phyloP scores from a whole-genome alignment of 2,797 vertebrate species.

The Parotocinclus haroldoi region DNA sequence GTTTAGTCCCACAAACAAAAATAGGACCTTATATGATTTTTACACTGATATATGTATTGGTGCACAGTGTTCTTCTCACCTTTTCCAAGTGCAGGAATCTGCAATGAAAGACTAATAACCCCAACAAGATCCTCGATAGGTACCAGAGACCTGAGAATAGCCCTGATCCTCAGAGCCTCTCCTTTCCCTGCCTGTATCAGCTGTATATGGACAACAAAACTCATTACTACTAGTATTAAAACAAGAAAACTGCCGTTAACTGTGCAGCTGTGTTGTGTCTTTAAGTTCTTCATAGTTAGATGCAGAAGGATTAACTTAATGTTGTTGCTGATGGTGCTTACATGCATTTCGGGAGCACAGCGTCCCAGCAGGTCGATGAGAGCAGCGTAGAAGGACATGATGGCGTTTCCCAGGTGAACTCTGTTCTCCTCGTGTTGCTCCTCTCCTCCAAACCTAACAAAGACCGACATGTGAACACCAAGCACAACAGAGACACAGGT shows the following conservation, averaged over 20 bases:
- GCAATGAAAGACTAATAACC: conserved; percentile 87
- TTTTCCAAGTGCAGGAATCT: conserved; percentile 90
- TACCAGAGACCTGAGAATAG: conserved; percentile 91
- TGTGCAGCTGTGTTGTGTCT: too few species aligned
- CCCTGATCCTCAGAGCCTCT: conserved; percentile 88
- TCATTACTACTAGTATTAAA: too few species aligned
- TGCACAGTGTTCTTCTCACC: conserved; percentile 64
- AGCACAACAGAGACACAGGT: background rate
- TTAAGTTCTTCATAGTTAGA: too few species aligned
- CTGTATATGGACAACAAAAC: conserved; percentile 59
- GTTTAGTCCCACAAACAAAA: too few species aligned
- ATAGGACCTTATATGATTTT: too few species aligned
- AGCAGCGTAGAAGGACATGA: conserved; percentile 94
- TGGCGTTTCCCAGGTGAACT: conserved; percentile 88
- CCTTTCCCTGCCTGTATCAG: conserved; percentile 92
- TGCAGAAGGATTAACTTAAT: too few species aligned
- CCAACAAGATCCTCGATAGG: conserved; percentile 91
- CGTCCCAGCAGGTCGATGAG: conserved; percentile 91
- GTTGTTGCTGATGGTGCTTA: conserved; percentile 56
- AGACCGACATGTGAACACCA: background rate
- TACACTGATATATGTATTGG: too few species aligned
- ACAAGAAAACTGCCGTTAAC: background rate
- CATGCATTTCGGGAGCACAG: conserved; percentile 94
- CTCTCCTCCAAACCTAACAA: conserved; percentile 80
- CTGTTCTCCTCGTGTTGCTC: conserved; percentile 88